phyloP scores from a whole-genome alignment of 92 coral and sea anemone genomes.

The Zoanthus solanderi region DNA sequence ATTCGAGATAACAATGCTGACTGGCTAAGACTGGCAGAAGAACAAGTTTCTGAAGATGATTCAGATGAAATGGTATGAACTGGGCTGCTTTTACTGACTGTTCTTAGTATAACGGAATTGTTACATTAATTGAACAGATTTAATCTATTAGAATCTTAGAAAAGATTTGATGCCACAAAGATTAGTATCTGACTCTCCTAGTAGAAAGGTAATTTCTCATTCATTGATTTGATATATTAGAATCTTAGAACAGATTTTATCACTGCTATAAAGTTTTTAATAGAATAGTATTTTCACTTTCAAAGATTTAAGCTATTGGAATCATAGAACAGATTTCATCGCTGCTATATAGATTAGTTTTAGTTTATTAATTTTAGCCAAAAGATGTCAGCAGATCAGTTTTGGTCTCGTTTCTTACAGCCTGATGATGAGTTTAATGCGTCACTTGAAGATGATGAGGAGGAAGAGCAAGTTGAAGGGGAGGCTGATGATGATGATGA shows the following conservation, averaged over 20 bases:
- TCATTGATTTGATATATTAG: background rate
- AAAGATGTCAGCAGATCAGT: background rate
- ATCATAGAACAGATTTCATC: background rate
- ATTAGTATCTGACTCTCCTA: no score
- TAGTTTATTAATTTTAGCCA: background rate
- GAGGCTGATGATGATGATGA: conserved; percentile 58
- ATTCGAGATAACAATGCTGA: conserved; percentile 28
- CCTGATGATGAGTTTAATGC: conserved; percentile 52
- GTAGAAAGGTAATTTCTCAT: background rate
- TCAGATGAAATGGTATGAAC: conserved; percentile 35
- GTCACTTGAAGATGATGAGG: conserved; percentile 50
- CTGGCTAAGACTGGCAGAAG: conserved; percentile 25
- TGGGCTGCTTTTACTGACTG: background rate
- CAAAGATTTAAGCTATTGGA: background rate
- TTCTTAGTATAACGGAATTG: background rate
- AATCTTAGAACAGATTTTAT: background rate
- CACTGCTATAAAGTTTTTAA: background rate
- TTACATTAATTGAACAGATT: no score
- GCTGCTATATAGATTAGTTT: background rate
- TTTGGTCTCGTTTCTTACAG: background rate
- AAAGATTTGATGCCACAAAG: background rate
- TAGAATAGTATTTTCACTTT: background rate
- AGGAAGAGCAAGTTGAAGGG: conserved; percentile 55
- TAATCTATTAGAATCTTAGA: background rate
- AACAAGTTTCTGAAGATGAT: conserved; percentile 21